These are phyloP conservation scores for Cairina moschata DNA, from an alignment of 2,113 vertebrate species.

Conservation along the genomic window DNA sequence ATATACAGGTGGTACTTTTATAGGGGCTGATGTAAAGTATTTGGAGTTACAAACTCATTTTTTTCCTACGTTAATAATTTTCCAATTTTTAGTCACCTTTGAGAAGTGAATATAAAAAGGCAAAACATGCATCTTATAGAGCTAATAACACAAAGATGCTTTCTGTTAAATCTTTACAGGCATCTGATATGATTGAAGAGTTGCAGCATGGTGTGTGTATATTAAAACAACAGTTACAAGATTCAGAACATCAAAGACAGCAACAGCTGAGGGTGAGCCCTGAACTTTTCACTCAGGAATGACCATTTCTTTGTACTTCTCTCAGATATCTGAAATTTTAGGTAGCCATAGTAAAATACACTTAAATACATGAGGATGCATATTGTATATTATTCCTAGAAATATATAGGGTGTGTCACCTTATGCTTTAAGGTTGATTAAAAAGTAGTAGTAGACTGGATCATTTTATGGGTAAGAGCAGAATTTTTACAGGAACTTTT, in stretches of 20 bases:
- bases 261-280: slow-evolving; percentile 83
- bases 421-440: background rate
- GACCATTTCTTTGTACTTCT: background rate
- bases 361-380: background rate
- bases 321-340: background rate
- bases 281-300: background rate
- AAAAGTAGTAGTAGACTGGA: background rate
- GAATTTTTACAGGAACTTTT: background rate
- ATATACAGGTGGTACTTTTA: background rate
- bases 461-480: background rate
- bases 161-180: slow-evolving; percentile 72
- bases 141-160: background rate
- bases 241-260: slow-evolving; percentile 80
- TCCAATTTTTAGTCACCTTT: background rate
- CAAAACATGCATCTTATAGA: background rate
- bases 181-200: slow-evolving; percentile 82
- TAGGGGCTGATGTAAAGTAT: accelerated
- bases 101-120: background rate
- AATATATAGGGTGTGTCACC: background rate
- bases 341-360: background rate
- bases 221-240: slow-evolving; percentile 84
- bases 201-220: slow-evolving; percentile 77
- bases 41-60: background rate
- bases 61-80: background rate
- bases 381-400: background rate